A percentile compares a stretch with the other conserved stretches of the same genome.
Evolutionary conservation across 2,888 invertebrate species (phyloP).

Genomic region (Thecocarcelia acutangulata): DNA sequence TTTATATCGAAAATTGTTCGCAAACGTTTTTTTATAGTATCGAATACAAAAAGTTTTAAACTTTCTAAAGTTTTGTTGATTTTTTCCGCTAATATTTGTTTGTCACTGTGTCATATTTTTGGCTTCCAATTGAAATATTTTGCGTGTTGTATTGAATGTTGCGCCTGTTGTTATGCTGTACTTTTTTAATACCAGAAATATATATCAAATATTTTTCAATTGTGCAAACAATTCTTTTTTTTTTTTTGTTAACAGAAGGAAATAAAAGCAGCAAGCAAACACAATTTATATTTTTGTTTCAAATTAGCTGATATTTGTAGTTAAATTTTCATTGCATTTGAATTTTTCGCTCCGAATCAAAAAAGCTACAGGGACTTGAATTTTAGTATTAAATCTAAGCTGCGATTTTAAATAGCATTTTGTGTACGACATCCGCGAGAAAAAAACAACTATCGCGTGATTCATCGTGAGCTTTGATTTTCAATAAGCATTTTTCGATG

Average conservation of each 20-base stretch:
- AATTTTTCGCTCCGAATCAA: constrained; percentile 35
- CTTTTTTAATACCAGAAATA: constrained; percentile 21
- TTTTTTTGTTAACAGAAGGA: background rate
- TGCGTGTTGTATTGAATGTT: constrained; percentile 32
- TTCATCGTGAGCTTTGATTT: no score
- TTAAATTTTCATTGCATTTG: constrained; percentile 56
- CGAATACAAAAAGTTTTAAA: no score
- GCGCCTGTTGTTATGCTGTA: constrained; percentile 4
- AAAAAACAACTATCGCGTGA: no score
- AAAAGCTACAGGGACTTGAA: constrained; percentile 25
- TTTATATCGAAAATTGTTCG: no score
- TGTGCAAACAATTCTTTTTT: no score
- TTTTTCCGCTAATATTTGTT: no score
- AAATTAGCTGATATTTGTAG: constrained; percentile 56
- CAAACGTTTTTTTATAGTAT: no score
- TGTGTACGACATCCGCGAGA: no score
- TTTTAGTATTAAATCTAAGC: constrained; percentile 17
- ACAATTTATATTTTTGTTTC: constrained; percentile 23
- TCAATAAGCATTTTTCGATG: no score
- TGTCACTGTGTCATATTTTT: background rate
- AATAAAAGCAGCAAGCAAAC: constrained; percentile 14
- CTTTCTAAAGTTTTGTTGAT: no score
- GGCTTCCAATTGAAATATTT: constrained; percentile 39
- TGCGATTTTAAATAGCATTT: constrained; percentile 36
- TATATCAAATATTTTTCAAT: constrained; percentile 20